Percentiles rank a stretch among this genome's conserved stretches.
phyloP scores from a whole-genome alignment of 2,113 vertebrate species.

The Suncus etruscus region DNA sequence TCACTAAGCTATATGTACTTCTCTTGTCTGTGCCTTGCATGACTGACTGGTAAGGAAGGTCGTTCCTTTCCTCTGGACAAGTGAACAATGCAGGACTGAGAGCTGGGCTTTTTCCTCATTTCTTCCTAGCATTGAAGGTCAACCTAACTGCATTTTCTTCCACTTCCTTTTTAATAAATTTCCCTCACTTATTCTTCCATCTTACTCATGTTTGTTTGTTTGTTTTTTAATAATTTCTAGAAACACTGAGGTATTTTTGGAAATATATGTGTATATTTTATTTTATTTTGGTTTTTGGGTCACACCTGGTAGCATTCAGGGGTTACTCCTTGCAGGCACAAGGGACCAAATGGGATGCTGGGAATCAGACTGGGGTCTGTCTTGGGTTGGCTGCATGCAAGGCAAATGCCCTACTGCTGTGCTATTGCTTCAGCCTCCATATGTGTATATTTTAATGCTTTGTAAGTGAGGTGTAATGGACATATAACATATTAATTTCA shows the following conservation, averaged over 20 bases:
- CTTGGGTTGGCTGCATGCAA: no score
- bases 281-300: no score
- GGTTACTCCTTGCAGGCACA: no score
- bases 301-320: no score
- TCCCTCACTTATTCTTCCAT: not conserved
- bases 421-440: no score
- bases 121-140: not conserved
- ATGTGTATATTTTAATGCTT: not conserved
- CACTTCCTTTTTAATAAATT: not conserved
- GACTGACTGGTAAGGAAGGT: not conserved
- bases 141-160: not conserved
- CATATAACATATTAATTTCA: not conserved
- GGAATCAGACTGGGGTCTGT: no score
- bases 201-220: not conserved
- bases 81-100: not conserved
- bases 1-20: not conserved
- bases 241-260: no score
- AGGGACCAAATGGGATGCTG: no score
- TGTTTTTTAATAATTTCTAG: constrained; percentile 34
- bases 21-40: not conserved
- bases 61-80: not conserved
- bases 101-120: not conserved
- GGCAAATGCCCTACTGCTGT: no score
- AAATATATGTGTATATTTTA: no score
- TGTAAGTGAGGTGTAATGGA: not conserved